Percentiles rank a stretch among this genome's conserved stretches.
phyloP scores from a whole-genome alignment of 2,113 vertebrate species.

The Sylvia atricapilla region DNA sequence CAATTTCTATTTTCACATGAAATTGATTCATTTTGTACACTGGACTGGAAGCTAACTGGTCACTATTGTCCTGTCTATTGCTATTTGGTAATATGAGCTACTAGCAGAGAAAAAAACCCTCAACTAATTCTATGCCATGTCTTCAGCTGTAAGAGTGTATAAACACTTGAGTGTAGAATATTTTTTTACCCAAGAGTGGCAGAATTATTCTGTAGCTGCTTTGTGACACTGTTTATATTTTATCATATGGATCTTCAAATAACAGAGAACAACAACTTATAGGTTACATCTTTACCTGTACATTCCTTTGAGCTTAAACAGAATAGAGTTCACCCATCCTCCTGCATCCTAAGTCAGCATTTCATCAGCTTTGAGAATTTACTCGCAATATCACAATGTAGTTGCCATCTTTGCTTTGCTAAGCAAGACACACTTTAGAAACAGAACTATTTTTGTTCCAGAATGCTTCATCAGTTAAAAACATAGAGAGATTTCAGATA shows the following conservation, averaged over 20 bases:
- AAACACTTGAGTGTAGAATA: not conserved
- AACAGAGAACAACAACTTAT: not conserved
- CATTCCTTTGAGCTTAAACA: not conserved
- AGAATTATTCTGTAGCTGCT: not conserved
- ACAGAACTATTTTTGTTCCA: not conserved
- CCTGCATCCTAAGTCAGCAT: not conserved
- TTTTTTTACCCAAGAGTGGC: not conserved
- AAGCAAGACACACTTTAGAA: not conserved
- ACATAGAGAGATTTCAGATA: not conserved
- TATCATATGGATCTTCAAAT: not conserved
- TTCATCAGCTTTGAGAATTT: not conserved
- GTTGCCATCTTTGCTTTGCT: not conserved
- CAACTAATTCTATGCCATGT: not conserved
- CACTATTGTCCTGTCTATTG: not conserved
- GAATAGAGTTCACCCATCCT: not conserved
- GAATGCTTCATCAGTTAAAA: not conserved
- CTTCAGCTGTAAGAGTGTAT: not conserved
- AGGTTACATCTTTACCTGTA: not conserved
- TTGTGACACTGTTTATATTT: not conserved
- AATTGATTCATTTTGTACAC: not conserved
- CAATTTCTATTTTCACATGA: not conserved
- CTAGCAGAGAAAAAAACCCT: not conserved
- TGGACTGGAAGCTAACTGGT: not conserved
- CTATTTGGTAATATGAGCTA: not conserved
- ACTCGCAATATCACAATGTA: not conserved